Conservation (phyloP, 2,888 invertebrate species). For the Malachius bipustulatus region DNA sequence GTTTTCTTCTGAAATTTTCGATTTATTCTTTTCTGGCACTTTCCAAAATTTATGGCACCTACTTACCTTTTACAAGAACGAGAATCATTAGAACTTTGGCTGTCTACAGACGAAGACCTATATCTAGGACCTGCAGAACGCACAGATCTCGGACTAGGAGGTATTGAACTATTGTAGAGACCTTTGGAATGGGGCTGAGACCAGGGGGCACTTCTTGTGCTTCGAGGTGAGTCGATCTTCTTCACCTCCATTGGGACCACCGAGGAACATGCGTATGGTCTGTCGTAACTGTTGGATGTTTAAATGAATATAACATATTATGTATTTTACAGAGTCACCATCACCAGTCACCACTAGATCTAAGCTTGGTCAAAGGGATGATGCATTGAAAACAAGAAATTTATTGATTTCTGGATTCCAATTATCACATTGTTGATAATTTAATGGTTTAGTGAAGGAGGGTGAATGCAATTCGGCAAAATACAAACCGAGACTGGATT, state of each 20-base stretch:
- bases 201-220: slow-evolving; percentile 74
- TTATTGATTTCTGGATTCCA: too few relatives aligned
- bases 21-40: neutral
- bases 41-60: neutral
- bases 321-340: too few relatives aligned
- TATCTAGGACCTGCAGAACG: slow-evolving; percentile 55
- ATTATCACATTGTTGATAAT: too few relatives aligned
- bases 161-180: slow-evolving; percentile 45
- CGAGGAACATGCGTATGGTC: slow-evolving; percentile 16
- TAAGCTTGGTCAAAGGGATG: too few relatives aligned
- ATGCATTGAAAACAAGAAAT: too few relatives aligned
- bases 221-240: slow-evolving; percentile 60
- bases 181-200: slow-evolving; percentile 60
- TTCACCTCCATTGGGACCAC: slow-evolving; percentile 20
- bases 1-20: slow-evolving; percentile 43
- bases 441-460: neutral
- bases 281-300: too few relatives aligned
- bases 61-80: slow-evolving; percentile 59
- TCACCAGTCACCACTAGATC: too few relatives aligned
- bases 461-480: neutral
- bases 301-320: too few relatives aligned
- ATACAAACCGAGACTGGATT: too few relatives aligned
- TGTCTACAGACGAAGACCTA: slow-evolving; percentile 74
- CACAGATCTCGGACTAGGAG: slow-evolving; percentile 69
- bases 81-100: slow-evolving; percentile 80